Evolutionary conservation across 2,797 vertebrate genomes (phyloP), one percentile per base, ranked within the genome.

Genomic region (Microchirus variegatus): DNA sequence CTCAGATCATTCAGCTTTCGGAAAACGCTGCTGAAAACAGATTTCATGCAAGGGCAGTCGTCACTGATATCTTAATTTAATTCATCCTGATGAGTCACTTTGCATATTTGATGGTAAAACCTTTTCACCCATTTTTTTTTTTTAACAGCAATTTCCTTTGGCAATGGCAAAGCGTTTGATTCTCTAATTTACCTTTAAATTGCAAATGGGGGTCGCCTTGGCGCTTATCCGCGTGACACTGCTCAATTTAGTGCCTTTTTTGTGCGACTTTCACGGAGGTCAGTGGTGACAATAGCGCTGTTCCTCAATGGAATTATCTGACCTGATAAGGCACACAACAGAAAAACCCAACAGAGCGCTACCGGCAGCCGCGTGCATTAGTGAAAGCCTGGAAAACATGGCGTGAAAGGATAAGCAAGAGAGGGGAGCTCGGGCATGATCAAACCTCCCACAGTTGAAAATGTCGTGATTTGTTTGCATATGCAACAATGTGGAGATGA

Each of bases 141-240:
- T 64, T 58, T 70, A 53, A 63, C 70, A 63, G 63, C 57, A 65
- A 60, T 83, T 86, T 87, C 65, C 70, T 75, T 53, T 78, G 85
- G 67, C 82, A 78, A 63, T 77, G 72, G 84, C 82, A 78, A 64
- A 86, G 77, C 75, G 75, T 87, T 89, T 84, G 81, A 87, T 84
- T 86, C 77, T 75, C 73, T 87, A 84, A 89, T 89, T 84, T 77
- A 73, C 68, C 76, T 89, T 79, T 82, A 79, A 84, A 78, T 86
- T 84, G 82, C 80, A 86, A 87, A 82, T 78, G 59, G 71, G 19
- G 19, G 4, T 77, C 76, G 81, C 82, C 80, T 85, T 52, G 64
- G 83, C 77, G 81, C 63, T 63, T 68, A 80, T 78, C 54, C 10
- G 14, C 43, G 9, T 70, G 72, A 70, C 75, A 53, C 77, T 2